phyloP scores from a whole-genome alignment of 2,113 vertebrate species.

The Sminthopsis crassicaudata region DNA sequence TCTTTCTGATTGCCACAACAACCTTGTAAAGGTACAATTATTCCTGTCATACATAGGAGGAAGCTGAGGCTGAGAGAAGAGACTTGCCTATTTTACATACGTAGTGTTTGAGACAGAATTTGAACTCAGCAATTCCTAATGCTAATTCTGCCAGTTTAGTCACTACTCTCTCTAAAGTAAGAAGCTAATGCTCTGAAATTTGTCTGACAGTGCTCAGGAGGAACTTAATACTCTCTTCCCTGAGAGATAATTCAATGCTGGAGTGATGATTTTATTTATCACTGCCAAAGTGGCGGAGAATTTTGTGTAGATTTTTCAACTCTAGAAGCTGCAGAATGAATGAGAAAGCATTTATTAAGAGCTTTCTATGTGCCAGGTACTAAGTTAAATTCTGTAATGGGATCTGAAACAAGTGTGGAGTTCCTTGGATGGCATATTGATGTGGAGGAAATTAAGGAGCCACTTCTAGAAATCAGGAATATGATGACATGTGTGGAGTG shows the following conservation, averaged over 20 bases:
- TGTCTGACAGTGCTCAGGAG: no score
- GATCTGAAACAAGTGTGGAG: neutral
- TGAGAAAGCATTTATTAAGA: neutral
- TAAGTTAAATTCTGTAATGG: neutral
- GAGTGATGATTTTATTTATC: neutral
- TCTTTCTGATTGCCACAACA: neutral
- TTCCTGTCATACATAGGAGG: neutral
- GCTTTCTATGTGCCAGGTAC: neutral
- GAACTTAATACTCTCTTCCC: neutral
- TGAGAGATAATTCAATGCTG: neutral
- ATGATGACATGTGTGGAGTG: neutral
- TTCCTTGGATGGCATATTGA: neutral
- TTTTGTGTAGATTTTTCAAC: neutral
- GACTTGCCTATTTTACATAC: neutral
- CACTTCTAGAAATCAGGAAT: neutral
- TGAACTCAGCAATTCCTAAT: neutral
- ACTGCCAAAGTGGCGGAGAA: constrained; percentile 25
- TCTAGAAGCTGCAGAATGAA: neutral
- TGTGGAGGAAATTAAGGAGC: neutral
- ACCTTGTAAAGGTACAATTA: neutral
- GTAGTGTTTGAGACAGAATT: neutral
- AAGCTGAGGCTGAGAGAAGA: neutral
- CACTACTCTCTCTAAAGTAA: neutral
- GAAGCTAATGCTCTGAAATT: neutral
- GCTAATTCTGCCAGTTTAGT: neutral